phyloP scores from a whole-genome alignment of 2,888 invertebrate species.

The Sarcophaga rosellei region DNA sequence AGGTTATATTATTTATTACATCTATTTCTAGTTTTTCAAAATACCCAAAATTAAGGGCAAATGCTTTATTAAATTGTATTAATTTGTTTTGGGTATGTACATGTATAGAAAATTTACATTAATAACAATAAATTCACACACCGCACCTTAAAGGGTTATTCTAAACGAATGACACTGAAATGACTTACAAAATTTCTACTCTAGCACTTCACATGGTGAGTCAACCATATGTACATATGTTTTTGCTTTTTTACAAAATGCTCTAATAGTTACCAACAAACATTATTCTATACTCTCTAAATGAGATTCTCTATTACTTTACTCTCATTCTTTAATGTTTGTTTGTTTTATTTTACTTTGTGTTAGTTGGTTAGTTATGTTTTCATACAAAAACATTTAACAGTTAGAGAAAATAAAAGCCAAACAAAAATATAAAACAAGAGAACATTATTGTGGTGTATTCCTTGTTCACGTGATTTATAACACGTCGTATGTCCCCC shows the following conservation, averaged over 20 bases:
- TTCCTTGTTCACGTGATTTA: slow-evolving; percentile 44
- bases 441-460: neutral
- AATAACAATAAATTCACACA: neutral
- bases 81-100: neutral
- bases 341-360: neutral
- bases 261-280: no score
- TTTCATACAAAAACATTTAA: neutral
- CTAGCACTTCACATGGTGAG: slow-evolving; percentile 26
- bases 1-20: neutral
- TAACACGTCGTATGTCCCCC: neutral
- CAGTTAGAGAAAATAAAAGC: neutral
- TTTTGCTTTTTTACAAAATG: no score
- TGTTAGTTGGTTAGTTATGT: neutral
- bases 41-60: no score
- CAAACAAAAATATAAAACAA: neutral
- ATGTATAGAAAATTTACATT: neutral
- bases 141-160: neutral
- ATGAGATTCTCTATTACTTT: no score
- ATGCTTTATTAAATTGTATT: no score
- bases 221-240: neutral
- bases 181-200: slow-evolving; percentile 50
- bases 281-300: no score
- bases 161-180: slow-evolving; percentile 49
- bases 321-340: no score
- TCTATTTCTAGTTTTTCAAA: no score